phyloP scores from a whole-genome alignment of 2,113 vertebrate species.

The Etia nguti region DNA sequence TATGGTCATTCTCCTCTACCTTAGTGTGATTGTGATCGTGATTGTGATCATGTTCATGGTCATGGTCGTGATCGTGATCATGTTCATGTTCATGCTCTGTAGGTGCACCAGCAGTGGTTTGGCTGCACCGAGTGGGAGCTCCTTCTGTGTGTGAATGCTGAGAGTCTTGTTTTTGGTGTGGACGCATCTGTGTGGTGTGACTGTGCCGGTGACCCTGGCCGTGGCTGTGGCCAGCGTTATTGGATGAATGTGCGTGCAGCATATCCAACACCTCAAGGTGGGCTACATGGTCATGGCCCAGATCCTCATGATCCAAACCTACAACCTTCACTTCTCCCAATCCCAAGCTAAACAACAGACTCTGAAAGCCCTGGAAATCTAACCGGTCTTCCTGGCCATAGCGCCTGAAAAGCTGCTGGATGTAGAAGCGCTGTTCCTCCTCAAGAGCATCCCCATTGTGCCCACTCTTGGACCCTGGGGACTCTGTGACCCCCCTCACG shows the following conservation, averaged over 20 bases:
- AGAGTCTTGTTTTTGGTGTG: conserved; percentile 1
- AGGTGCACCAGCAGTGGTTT: background rate
- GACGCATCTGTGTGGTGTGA: background rate
- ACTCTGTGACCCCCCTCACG: conserved; percentile 34
- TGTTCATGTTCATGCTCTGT: background rate
- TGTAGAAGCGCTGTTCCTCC: conserved; percentile 88
- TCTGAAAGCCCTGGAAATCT: conserved; percentile 89
- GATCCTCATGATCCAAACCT: conserved; percentile 83
- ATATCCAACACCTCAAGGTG: conserved; percentile 87
- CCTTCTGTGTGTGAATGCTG: conserved; percentile 3
- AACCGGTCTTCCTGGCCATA: conserved; percentile 87
- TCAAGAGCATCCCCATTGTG: conserved; percentile 69
- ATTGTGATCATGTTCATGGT: background rate
- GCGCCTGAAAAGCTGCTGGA: conserved; percentile 87
- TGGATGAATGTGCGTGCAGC: conserved; percentile 78
- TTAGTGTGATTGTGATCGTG: background rate
- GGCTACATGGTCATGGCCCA: conserved; percentile 92
- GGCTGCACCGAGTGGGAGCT: background rate
- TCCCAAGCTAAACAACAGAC: conserved; percentile 86
- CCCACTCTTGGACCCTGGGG: conserved; percentile 30
- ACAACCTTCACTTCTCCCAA: conserved; percentile 90
- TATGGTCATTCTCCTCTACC: background rate
- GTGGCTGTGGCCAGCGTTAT: conserved; percentile 56
- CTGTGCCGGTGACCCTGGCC: background rate
- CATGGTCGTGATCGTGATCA: background rate